Conservation (phyloP, 2,797 vertebrate species). For the Arremon brunneinucha region DNA sequence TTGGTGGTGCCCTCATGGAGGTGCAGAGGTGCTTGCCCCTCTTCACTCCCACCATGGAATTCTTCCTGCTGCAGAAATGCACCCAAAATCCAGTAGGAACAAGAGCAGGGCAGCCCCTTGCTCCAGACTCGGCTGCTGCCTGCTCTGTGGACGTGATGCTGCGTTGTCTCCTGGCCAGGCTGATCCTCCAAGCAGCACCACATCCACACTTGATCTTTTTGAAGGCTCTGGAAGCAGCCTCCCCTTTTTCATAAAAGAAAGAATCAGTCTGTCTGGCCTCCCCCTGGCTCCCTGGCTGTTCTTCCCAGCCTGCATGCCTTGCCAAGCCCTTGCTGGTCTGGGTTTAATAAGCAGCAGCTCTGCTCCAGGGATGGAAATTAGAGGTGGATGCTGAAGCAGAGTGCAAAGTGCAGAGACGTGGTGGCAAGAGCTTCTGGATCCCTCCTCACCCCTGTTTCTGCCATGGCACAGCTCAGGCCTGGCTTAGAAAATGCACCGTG, state of each 20-base stretch:
- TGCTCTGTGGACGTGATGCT: background rate
- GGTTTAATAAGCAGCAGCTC: background rate
- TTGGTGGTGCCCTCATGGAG: background rate
- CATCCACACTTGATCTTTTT: background rate
- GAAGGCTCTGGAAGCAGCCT: background rate
- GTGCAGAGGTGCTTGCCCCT: background rate
- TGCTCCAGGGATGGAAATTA: background rate
- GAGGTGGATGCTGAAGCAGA: background rate
- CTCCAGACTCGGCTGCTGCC: background rate
- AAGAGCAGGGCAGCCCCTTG: background rate
- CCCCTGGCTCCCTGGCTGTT: background rate
- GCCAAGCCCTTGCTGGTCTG: background rate
- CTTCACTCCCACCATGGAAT: background rate
- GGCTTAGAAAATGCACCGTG: background rate
- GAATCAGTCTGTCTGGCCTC: background rate
- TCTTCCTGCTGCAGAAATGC: background rate
- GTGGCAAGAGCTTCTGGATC: background rate
- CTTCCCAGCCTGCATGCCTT: background rate
- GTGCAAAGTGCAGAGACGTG: accelerated
- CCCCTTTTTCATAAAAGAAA: background rate
- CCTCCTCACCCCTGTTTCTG: background rate
- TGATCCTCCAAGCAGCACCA: background rate
- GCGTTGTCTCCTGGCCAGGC: background rate
- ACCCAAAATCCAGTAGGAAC: background rate
- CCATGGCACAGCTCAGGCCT: background rate